phyloP scores from a whole-genome alignment of 2,888 invertebrate genomes.

The Caenorhabditis imperialis region DNA sequence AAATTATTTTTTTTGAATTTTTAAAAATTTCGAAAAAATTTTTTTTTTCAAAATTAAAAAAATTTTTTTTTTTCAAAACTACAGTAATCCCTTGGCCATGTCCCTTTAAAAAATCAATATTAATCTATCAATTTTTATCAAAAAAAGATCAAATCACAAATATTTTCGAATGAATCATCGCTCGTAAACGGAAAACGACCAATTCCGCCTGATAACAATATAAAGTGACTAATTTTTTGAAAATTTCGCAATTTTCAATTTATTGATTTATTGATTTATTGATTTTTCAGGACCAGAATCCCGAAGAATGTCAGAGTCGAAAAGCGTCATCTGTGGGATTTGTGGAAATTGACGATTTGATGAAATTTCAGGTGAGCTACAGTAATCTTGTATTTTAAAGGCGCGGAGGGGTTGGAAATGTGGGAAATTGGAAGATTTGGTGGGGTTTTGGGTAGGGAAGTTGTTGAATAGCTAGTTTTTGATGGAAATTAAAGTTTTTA shows the following conservation, averaged over 20 bases:
- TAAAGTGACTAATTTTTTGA: neutral
- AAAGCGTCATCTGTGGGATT: constrained; percentile 49
- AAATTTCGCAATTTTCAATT: neutral
- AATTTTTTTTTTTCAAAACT: no score
- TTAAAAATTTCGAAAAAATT: no score
- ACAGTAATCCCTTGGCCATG: no score
- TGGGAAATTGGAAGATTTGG: no score
- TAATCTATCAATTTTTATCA: neutral
- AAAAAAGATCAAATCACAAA: neutral
- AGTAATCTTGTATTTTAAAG: no score
- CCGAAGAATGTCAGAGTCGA: constrained; percentile 43
- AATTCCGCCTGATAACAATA: neutral
- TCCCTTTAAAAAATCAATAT: constrained; percentile 7
- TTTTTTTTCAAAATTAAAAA: no score
- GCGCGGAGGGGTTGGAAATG: no score
- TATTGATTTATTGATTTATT: constrained; percentile 5
- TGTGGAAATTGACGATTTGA: constrained; percentile 51
- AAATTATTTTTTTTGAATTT: no score
- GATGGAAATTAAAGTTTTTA: no score
- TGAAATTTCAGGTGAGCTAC: constrained; percentile 53
- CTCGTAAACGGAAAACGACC: neutral
- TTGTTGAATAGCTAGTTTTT: no score
- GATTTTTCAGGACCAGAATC: constrained; percentile 26
- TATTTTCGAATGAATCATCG: no score
- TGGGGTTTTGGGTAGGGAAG: no score